Percentiles rank a stretch among this genome's conserved stretches.
Evolutionary conservation across 2,888 invertebrate species (phyloP).

Genomic region (Leuctra nigra): DNA sequence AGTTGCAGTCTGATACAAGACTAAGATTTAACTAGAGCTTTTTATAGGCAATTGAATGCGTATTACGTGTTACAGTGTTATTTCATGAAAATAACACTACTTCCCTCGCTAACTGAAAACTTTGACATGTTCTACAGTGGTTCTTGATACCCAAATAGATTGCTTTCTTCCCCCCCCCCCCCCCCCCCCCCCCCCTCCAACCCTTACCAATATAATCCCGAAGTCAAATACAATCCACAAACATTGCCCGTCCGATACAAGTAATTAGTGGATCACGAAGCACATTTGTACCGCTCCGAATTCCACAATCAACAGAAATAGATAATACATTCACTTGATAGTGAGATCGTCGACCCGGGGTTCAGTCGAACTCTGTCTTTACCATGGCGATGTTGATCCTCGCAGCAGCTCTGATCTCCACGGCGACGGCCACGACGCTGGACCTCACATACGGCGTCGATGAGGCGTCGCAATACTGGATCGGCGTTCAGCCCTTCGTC

Average conservation of each 20-base stretch:
- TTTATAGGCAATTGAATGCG: no score
- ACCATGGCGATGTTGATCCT: background rate
- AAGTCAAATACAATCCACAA: background rate
- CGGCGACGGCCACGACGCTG: background rate
- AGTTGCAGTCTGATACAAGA: no score
- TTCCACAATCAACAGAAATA: no score
- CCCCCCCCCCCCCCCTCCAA: background rate
- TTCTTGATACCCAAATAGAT: no score
- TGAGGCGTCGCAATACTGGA: conserved; percentile 36
- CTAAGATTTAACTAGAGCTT: no score
- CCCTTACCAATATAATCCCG: background rate
- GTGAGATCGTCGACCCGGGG: no score
- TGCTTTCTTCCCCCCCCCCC: background rate
- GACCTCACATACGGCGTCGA: conserved; percentile 28
- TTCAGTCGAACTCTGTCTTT: background rate
- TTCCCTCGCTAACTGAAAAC: no score
- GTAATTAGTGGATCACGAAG: no score
- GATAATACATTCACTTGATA: no score
- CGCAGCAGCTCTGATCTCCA: background rate
- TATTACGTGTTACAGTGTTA: no score
- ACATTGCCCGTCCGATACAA: background rate
- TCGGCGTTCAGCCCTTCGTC: conserved; percentile 31
- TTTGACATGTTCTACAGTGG: no score
- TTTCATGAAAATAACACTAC: no score
- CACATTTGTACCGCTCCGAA: background rate